Percentiles rank a stretch among this genome's conserved stretches.
These are phyloP conservation scores for Chromis chromis DNA, from an alignment of 2,797 vertebrate species.

Conservation along the genomic window DNA sequence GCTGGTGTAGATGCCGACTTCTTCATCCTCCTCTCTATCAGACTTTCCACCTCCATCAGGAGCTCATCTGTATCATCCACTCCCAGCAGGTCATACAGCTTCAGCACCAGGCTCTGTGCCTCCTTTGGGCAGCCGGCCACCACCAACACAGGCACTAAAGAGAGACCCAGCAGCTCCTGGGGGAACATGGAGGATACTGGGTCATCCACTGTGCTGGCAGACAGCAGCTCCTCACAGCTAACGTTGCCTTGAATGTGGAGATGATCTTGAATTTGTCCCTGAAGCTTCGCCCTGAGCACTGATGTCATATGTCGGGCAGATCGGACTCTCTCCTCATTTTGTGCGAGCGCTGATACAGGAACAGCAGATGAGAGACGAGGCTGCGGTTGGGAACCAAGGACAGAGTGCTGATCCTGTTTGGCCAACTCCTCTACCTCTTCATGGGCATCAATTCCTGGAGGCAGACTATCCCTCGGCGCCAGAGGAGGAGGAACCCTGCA, in stretches of 20 bases:
- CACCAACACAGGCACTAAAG: conserved; percentile 85
- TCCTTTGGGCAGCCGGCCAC: conserved; percentile 81
- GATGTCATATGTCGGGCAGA: conserved; percentile 68
- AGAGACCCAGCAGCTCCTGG: conserved; percentile 84
- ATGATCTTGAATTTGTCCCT: conserved; percentile 52
- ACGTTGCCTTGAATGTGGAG: conserved; percentile 62
- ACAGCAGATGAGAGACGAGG: conserved; percentile 5
- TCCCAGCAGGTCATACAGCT: conserved; percentile 81
- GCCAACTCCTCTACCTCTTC: conserved; percentile 14
- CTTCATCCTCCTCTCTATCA: conserved; percentile 72
- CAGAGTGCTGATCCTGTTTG: conserved; percentile 31
- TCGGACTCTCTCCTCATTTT: conserved; percentile 40
- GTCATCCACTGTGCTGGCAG: conserved; percentile 79
- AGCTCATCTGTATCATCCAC: conserved; percentile 76
- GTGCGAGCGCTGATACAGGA: neutral
- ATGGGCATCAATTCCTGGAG: conserved; percentile 19
- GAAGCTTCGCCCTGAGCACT: conserved; percentile 67
- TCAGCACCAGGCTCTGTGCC: conserved; percentile 73
- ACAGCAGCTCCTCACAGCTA: conserved; percentile 83
- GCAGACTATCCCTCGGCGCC: conserved; percentile 18
- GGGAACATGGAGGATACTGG: conserved; percentile 67
- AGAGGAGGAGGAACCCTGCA: conserved; percentile 60
- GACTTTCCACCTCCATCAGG: conserved; percentile 77
- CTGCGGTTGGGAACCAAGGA: conserved; percentile 38
- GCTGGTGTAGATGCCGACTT: conserved; percentile 24